A percentile compares a stretch with the other conserved stretches of the same genome.
phyloP scores from a whole-genome alignment of 2,888 invertebrate species.

The Xanthostigma xanthostigma region DNA sequence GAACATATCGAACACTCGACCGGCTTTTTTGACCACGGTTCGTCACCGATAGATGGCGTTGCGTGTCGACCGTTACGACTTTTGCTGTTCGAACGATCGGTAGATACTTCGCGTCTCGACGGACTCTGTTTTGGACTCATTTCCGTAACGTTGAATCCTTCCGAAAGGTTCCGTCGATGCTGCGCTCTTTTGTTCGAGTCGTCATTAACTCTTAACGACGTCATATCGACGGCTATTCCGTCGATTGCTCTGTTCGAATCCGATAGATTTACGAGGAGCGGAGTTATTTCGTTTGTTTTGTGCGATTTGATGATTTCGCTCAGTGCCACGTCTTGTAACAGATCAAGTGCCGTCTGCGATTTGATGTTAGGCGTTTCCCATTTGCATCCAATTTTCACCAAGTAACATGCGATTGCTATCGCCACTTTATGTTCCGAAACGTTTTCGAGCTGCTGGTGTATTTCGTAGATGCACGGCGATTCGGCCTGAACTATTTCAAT shows the following conservation, averaged over 20 bases:
- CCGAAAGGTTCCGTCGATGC: conserved; percentile 2
- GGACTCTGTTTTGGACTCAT: conserved; percentile 1
- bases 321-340: conserved; percentile 39
- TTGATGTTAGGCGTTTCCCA: conserved; percentile 48
- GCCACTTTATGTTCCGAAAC: conserved; percentile 37
- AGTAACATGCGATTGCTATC: conserved; percentile 55
- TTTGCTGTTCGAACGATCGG: background rate
- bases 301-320: conserved; percentile 36
- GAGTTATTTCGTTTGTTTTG: conserved; percentile 20
- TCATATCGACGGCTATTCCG: conserved; percentile 5
- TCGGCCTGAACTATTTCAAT: conserved; percentile 40
- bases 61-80: background rate
- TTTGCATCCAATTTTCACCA: conserved; percentile 49
- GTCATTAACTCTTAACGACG: background rate
- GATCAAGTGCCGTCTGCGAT: conserved; percentile 52
- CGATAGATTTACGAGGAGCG: no score
- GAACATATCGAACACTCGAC: conserved; percentile 58
- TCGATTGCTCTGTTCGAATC: conserved; percentile 16
- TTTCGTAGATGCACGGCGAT: conserved; percentile 43
- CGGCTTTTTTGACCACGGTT: conserved; percentile 22
- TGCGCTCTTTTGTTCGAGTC: conserved; percentile 7
- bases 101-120: background rate
- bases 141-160: conserved; percentile 5
- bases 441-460: conserved; percentile 29
- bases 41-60: background rate